A percentile compares a stretch with the other conserved stretches of the same genome.
Conservation (phyloP, 2,113 vertebrate species). For the Danio rerio region DNA sequence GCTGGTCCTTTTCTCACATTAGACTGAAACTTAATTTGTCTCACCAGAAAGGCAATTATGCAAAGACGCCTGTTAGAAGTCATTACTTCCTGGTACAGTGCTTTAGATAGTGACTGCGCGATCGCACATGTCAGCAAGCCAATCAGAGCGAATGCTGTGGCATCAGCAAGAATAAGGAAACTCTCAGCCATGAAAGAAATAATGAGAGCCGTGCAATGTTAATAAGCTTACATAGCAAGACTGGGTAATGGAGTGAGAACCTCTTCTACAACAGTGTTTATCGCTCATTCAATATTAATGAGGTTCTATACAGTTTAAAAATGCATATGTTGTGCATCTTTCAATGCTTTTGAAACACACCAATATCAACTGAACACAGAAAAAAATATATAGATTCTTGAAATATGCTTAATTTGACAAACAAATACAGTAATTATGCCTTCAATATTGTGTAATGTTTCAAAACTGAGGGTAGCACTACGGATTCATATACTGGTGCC, state of each 20-base stretch:
- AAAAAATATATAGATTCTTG: too few relatives aligned
- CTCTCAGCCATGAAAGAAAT: slow-evolving; percentile 72
- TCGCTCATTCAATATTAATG: slow-evolving; percentile 31
- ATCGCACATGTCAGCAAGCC: slow-evolving; percentile 71
- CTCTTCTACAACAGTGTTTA: slow-evolving; percentile 3
- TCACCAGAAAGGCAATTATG: slow-evolving; percentile 73
- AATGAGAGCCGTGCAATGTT: slow-evolving; percentile 71
- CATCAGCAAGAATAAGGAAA: slow-evolving; percentile 60
- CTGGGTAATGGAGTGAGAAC: slow-evolving; percentile 47
- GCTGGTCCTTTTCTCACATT: slow-evolving; percentile 56
- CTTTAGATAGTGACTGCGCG: slow-evolving; percentile 73
- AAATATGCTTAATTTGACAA: too few relatives aligned
- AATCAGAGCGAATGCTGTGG: slow-evolving; percentile 54
- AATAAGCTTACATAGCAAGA: slow-evolving; percentile 75
- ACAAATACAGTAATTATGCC: too few relatives aligned
- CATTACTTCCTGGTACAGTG: slow-evolving; percentile 73
- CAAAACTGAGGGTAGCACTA: too few relatives aligned
- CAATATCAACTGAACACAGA: too few relatives aligned
- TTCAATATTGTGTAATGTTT: too few relatives aligned
- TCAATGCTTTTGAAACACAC: too few relatives aligned
- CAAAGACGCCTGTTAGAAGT: slow-evolving; percentile 71
- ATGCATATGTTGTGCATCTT: neutral
- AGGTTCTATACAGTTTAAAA: neutral
- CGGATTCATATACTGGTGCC: too few relatives aligned
- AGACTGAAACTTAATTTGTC: slow-evolving; percentile 70